Conservation (phyloP, 35 echinoderm and acorn worm species). For the Hemicentrotus pulcherrimus region DNA sequence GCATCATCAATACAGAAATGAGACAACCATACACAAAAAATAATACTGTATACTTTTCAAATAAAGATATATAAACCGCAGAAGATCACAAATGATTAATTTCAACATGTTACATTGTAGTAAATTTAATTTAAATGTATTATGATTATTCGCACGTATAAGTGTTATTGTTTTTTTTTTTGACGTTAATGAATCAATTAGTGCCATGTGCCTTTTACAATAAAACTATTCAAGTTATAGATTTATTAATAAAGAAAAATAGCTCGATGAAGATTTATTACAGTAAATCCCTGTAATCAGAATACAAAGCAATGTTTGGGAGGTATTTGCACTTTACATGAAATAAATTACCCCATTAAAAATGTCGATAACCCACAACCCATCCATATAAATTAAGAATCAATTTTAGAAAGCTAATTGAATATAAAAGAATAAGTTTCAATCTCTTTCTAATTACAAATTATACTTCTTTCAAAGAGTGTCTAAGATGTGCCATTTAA, state of each 20-base stretch:
- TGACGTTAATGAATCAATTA: not conserved
- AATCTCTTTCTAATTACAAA: not conserved
- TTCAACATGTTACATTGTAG: not conserved
- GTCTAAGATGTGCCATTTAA: not conserved
- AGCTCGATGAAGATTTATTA: not conserved
- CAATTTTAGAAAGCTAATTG: not conserved
- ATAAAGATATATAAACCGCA: no score
- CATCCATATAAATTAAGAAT: not conserved
- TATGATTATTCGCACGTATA: not conserved
- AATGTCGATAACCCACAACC: not conserved
- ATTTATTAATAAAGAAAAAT: not conserved
- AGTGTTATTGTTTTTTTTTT: not conserved
- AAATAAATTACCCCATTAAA: not conserved
- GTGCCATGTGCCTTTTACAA: not conserved
- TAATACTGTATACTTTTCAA: no score
- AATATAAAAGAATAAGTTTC: not conserved
- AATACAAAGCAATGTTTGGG: not conserved
- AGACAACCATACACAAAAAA: no score
- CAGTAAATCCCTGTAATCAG: not conserved
- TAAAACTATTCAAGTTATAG: not conserved
- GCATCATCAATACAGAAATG: no score
- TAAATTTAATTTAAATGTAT: not conserved
- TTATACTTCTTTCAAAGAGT: not conserved
- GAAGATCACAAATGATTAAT: not conserved
- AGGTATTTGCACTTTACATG: not conserved